A percentile compares a stretch with the other conserved stretches of the same genome.
Evolutionary conservation across 2,113 vertebrate species (phyloP).

Genomic region (Oryzias woworae): DNA sequence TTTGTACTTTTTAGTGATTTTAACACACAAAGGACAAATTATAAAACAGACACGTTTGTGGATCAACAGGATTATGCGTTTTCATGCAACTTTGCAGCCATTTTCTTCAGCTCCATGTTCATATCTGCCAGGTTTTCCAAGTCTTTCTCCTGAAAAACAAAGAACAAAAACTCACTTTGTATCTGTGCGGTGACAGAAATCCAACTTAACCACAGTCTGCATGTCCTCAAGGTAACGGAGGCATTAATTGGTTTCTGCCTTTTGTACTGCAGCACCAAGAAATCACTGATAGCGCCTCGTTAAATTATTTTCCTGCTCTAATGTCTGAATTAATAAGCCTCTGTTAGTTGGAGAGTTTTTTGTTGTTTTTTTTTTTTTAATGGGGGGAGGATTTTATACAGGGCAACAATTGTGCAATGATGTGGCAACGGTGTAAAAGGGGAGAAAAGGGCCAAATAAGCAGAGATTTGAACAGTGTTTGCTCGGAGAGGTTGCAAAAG

Average conservation of each 20-base stretch:
- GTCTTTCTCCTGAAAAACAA: conserved; percentile 80
- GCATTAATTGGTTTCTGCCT: background rate
- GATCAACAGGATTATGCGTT: conserved; percentile 50
- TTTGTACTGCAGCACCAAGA: background rate
- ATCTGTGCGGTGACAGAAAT: too few species aligned
- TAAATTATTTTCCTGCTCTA: conserved; percentile 13
- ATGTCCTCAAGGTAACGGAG: too few species aligned
- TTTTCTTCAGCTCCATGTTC: conserved; percentile 91
- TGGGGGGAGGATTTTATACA: too few species aligned
- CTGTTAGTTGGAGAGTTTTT: background rate
- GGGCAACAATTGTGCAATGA: too few species aligned
- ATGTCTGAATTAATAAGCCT: background rate
- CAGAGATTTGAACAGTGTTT: too few species aligned
- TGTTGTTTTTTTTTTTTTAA: too few species aligned
- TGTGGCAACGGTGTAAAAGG: too few species aligned
- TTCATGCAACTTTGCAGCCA: conserved; percentile 83
- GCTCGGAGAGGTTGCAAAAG: too few species aligned
- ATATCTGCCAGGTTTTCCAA: conserved; percentile 88
- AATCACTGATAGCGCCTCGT: background rate
- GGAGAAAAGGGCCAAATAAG: too few species aligned
- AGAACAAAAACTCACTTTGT: background rate
- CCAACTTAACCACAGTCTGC: too few species aligned
- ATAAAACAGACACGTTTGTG: conserved; percentile 11
- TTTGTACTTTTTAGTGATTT: conserved; percentile 8
- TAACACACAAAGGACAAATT: conserved; percentile 32